A percentile compares a stretch with the other conserved stretches of the same genome.
Conservation (phyloP, 2,113 vertebrate genomes). For the Passer montanus region DNA sequence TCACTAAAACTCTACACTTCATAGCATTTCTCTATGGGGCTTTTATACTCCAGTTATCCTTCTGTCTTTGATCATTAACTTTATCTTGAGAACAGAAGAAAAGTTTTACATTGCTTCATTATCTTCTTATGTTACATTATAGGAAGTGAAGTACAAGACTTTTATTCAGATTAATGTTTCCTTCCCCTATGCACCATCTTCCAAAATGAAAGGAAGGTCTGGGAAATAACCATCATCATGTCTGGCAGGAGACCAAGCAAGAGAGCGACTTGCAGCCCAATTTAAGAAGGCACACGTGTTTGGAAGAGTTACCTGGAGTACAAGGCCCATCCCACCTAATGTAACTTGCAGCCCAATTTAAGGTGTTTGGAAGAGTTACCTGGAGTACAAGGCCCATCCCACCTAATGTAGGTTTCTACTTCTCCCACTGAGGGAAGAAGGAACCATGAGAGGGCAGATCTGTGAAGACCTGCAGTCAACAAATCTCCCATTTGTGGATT, state of each 20-base stretch:
- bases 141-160: background rate
- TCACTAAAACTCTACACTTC: conserved; percentile 34
- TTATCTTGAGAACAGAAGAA: background rate
- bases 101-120: background rate
- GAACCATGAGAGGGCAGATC: background rate
- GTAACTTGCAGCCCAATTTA: background rate
- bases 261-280: background rate
- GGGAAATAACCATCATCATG: background rate
- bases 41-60: background rate
- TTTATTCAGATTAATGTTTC: background rate
- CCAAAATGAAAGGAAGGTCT: background rate
- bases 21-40: background rate
- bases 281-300: background rate
- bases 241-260: background rate
- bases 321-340: background rate
- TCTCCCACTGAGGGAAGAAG: background rate
- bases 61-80: background rate
- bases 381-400: background rate
- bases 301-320: background rate
- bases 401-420: background rate
- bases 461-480: background rate
- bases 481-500: background rate
- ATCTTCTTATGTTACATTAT: background rate
- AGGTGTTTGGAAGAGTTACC: background rate
- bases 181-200: background rate